Conservation (phyloP, 2,113 vertebrate species). For the Nycticryphes semicollaris region DNA sequence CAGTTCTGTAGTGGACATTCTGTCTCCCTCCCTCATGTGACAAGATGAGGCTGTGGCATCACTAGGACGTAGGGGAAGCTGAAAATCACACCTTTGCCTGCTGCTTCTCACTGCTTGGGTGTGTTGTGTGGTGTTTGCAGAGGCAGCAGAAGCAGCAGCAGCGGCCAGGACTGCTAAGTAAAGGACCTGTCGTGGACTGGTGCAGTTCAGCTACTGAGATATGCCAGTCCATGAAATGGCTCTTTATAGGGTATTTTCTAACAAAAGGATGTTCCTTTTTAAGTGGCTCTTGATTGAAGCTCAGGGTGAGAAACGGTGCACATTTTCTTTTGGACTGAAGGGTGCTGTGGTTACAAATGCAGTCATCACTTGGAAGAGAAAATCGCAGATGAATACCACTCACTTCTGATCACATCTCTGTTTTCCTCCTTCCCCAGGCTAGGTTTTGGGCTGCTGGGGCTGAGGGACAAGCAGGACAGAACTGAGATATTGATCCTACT, state of each 20-base stretch:
- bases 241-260: not conserved
- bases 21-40: not conserved
- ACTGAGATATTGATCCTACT: not conserved
- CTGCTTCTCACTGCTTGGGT: not conserved
- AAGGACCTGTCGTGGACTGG: not conserved
- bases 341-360: not conserved
- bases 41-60: not conserved
- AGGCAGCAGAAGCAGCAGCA: not conserved
- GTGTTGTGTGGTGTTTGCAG: not conserved
- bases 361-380: not conserved
- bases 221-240: not conserved
- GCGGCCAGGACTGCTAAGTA: not conserved
- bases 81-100: not conserved
- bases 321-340: not conserved
- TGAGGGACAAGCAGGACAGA: fast-evolving
- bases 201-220: not conserved
- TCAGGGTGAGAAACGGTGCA: not conserved
- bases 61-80: not conserved
- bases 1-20: not conserved
- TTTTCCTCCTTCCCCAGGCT: not conserved
- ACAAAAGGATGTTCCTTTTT: not conserved
- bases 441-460: not conserved
- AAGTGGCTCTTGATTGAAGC: not conserved
- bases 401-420: not conserved
- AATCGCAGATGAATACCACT: not conserved